Evolutionary conservation across 2,113 vertebrate genomes (phyloP), one percentile per base, ranked within the genome.

Genomic region (Circaetus gallicus): DNA sequence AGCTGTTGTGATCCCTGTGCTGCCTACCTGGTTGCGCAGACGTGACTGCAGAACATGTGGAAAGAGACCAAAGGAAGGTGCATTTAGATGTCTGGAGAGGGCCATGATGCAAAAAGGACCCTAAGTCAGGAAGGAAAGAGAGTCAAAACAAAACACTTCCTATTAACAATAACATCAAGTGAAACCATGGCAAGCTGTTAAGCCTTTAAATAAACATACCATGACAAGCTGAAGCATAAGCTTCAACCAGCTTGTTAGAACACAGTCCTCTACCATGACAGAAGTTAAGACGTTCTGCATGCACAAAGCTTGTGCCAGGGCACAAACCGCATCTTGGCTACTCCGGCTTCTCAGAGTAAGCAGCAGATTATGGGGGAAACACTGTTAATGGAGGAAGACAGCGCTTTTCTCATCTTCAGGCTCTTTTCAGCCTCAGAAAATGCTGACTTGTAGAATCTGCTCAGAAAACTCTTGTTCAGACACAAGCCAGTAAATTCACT

Each of bases 241-340:
- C 81, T 97, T 96, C 87, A 93, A 87, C 87, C 53, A 95, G 87
- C 93, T 96, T 97, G 95, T 96, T 94, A 96, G 96, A 96, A 96
- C 95, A 97, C 95, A 96, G 96, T 90, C 84, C 87, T 91, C 89
- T 81, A 38, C 91, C 82, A 94, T 59, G 94, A 95, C 96, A 97
- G 94, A 88, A 97, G 96, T 91, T 96, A 91, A 94, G 88, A 95
- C 4, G 12, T 80, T 97, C 58, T 97, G 90, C 85, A 89, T 81
- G 92, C 93, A 95, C 2, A 0, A 67, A 93, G 63, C 63, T 65
- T 86, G 67, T 92, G 95, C 87, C 89, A 97, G 86, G 50, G 76
- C 87, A 82, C 82, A 95, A 85, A 66, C 89, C 8, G 0, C 92
- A 28, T 92, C 79, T 93, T 93, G 65, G 92, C 88, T 66, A 86